Evolutionary conservation across 2,113 vertebrate species (phyloP).

Genomic region (Protomyctophum bolini): DNA sequence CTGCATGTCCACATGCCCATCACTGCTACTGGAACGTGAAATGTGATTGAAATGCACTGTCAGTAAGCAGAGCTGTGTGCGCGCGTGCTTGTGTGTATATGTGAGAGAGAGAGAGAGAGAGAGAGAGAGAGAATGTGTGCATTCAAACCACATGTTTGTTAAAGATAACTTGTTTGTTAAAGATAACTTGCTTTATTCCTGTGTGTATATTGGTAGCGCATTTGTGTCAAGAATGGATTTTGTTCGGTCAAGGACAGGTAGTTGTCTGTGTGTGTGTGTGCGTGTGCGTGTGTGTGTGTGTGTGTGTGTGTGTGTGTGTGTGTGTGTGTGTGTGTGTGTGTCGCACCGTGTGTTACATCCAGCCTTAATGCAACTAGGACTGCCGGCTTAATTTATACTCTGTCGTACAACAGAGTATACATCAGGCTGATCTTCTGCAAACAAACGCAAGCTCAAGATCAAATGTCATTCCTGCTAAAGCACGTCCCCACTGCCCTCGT

Average conservation of each 20-base stretch:
- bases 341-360: not conserved
- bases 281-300: not conserved
- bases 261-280: not conserved
- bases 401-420: too few species aligned
- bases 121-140: too few species aligned
- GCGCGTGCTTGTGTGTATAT: not conserved
- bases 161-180: too few species aligned
- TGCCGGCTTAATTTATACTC: too few species aligned
- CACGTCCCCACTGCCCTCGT: not conserved
- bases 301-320: not conserved
- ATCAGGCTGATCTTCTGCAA: too few species aligned
- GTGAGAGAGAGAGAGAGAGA: not conserved
- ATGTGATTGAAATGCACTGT: conserved; percentile 1
- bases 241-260: too few species aligned
- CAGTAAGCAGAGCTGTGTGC: conserved; percentile 7
- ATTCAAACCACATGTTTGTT: too few species aligned
- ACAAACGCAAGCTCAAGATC: not conserved
- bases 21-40: not conserved
- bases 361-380: too few species aligned
- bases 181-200: too few species aligned
- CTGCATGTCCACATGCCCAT: not conserved
- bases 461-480: not conserved
- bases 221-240: too few species aligned
- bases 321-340: conserved; percentile 1
- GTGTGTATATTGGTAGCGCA: too few species aligned